These are phyloP conservation scores for Bombyx mori DNA, from an alignment of 1,140 invertebrate genomes.

Conservation along the genomic window DNA sequence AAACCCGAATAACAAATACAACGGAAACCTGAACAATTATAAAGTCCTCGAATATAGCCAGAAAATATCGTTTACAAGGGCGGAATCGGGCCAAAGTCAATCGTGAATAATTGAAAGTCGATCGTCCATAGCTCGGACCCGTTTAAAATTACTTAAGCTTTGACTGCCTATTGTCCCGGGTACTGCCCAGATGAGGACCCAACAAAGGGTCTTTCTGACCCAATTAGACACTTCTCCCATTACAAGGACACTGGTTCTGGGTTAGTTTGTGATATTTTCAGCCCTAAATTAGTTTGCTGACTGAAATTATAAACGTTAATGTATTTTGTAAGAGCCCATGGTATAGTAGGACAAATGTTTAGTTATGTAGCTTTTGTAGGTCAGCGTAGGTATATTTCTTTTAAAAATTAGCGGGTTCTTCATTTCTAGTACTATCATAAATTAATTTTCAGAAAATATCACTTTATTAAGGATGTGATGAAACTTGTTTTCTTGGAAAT, in stretches of 20 bases:
- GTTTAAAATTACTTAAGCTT: slow-evolving; percentile 22
- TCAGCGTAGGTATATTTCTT: no score
- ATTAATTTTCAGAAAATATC: no score
- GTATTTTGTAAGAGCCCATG: no score
- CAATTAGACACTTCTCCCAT: slow-evolving; percentile 28
- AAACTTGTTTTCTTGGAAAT: no score
- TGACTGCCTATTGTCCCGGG: slow-evolving; percentile 17
- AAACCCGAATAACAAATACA: neutral
- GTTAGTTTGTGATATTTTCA: no score
- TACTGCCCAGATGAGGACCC: slow-evolving; percentile 10
- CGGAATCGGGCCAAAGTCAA: slow-evolving; percentile 2
- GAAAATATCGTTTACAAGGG: no score
- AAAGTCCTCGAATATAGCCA: neutral
- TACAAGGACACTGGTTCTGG: slow-evolving; percentile 3
- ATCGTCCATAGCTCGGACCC: slow-evolving; percentile 6
- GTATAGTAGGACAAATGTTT: no score
- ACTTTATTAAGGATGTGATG: no score
- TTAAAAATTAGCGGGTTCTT: no score
- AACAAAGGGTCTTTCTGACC: slow-evolving; percentile 27
- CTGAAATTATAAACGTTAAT: neutral
- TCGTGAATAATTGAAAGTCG: slow-evolving; percentile 11
- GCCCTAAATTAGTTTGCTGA: neutral
- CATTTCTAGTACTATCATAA: no score
- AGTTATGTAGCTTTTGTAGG: no score
- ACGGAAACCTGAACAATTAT: neutral